Evolutionary conservation across 2,113 vertebrate genomes (phyloP).

Genomic region (Scartelaos histophorus): DNA sequence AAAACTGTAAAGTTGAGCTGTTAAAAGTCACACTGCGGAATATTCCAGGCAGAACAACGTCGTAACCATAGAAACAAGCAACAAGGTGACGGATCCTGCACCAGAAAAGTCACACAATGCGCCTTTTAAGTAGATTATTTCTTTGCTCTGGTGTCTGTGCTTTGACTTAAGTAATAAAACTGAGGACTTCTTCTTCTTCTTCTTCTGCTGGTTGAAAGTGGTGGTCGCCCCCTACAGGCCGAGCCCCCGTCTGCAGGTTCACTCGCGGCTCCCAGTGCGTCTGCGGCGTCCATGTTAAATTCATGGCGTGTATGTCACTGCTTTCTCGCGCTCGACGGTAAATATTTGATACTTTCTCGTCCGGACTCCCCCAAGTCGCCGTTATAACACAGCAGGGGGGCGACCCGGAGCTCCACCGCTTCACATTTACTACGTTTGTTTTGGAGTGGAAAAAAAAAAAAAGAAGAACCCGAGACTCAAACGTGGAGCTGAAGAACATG

Average conservation of each 20-base stretch:
- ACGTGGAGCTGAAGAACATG: conserved; percentile 10
- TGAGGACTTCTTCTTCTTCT: too few species aligned
- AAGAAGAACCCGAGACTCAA: not conserved
- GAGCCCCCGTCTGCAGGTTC: not conserved
- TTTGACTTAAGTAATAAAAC: too few species aligned
- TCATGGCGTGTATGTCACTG: conserved; percentile 60
- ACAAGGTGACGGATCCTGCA: too few species aligned
- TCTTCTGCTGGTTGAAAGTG: too few species aligned
- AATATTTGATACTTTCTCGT: conserved; percentile 73
- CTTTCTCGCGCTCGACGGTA: conserved; percentile 53
- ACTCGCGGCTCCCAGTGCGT: conserved; percentile 45
- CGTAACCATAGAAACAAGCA: too few species aligned
- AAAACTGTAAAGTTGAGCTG: too few species aligned
- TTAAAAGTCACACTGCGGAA: too few species aligned
- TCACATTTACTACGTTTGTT: conserved; percentile 66
- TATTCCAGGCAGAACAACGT: too few species aligned
- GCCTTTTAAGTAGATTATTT: too few species aligned
- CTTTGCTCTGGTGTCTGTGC: too few species aligned
- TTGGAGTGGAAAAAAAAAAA: conserved; percentile 31
- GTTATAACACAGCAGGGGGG: conserved; percentile 45
- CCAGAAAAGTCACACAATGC: too few species aligned
- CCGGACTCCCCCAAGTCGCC: conserved; percentile 51
- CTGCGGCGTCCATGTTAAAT: conserved; percentile 66
- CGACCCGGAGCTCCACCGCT: conserved; percentile 28
- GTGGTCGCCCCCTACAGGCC: not conserved